Percentiles rank a stretch among this genome's conserved stretches.
Conservation (phyloP, 2,888 invertebrate species). For the Tenthredo distinguenda region DNA sequence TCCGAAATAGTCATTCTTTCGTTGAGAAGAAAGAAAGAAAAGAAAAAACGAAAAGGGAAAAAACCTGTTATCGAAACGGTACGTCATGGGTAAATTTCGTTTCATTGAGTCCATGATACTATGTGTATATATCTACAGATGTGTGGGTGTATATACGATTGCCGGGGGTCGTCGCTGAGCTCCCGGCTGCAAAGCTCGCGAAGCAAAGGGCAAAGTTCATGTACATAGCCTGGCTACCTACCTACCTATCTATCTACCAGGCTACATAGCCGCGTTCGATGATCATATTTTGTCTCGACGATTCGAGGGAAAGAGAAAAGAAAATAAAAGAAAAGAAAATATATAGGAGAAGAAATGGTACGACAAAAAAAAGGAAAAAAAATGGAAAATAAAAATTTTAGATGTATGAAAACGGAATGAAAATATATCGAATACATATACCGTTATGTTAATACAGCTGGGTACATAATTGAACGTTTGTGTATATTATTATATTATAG, state of each 20-base stretch:
- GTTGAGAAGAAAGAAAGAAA: neutral
- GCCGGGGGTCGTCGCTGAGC: constrained; percentile 3
- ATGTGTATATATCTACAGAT: neutral
- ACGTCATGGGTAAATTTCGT: neutral
- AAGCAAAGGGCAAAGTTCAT: constrained; percentile 28
- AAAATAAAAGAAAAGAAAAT: neutral
- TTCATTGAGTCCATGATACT: neutral
- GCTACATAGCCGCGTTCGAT: neutral
- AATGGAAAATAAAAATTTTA: neutral
- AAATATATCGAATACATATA: neutral
- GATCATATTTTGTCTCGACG: neutral
- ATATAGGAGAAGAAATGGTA: no score
- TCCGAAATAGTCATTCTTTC: neutral
- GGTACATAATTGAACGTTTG: neutral
- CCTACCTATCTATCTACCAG: neutral
- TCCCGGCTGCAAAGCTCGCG: neutral
- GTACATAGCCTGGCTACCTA: neutral
- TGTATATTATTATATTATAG: neutral
- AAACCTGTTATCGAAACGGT: neutral
- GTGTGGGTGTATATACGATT: neutral
- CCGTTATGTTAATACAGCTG: neutral
- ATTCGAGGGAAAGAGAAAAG: neutral
- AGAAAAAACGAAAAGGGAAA: neutral
- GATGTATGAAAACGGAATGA: neutral
- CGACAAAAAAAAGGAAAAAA: neutral